Evolutionary conservation across 2,888 invertebrate genomes (phyloP).

Genomic region (Lithophane semibrunnea): DNA sequence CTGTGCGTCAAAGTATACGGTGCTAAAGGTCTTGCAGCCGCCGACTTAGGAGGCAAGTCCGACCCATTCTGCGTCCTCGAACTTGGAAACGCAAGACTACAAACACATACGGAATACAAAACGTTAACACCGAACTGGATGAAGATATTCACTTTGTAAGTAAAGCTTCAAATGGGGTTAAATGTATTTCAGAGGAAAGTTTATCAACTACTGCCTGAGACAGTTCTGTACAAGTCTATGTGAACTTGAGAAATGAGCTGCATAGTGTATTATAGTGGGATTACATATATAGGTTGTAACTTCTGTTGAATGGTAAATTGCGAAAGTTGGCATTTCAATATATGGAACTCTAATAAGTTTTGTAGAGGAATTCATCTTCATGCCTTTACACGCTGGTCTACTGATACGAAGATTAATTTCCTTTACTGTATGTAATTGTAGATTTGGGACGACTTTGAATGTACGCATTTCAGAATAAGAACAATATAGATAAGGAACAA

Average conservation of each 20-base stretch:
- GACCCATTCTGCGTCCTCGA: constrained; percentile 99
- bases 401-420: background rate
- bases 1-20: constrained; percentile 97
- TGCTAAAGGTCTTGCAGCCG: constrained; percentile 96
- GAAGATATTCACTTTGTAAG: constrained; percentile 99
- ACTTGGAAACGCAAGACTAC: constrained; percentile 97
- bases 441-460: background rate
- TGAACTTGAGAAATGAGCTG: constrained; percentile 15
- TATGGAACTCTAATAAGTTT: background rate
- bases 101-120: constrained; percentile 99
- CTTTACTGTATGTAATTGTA: background rate
- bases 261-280: constrained; percentile 11
- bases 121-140: constrained; percentile 99
- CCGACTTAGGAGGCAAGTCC: constrained; percentile 99
- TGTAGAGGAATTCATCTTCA: background rate
- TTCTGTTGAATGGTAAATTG: constrained; percentile 6
- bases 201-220: constrained; percentile 16
- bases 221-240: constrained; percentile 14
- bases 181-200: constrained; percentile 1
- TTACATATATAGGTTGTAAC: constrained; percentile 5
- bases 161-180: constrained; percentile 62
- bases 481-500: background rate
- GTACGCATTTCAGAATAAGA: background rate
- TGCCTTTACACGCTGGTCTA: background rate
- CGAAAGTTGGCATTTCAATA: background rate